Percentiles rank a stretch among this genome's conserved stretches.
These are phyloP conservation scores for Dendrolimus houi DNA, from an alignment of 2,888 invertebrate genomes.

Conservation along the genomic window DNA sequence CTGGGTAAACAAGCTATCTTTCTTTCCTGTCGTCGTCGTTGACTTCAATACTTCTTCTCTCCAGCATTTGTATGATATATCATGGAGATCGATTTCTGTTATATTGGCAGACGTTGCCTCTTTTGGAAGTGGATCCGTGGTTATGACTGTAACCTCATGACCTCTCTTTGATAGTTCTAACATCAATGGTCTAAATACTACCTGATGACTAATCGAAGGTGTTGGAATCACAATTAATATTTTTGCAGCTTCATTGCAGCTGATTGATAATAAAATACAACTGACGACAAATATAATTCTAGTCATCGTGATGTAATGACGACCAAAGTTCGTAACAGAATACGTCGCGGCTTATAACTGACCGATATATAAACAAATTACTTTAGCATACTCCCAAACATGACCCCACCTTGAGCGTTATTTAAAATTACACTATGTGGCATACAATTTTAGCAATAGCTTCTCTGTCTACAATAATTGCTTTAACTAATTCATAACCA, in stretches of 20 bases:
- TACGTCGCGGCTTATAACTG: too few species aligned
- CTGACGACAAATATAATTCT: neutral
- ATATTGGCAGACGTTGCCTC: slow-evolving; percentile 1
- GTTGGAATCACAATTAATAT: slow-evolving; percentile 43
- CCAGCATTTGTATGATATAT: slow-evolving; percentile 4
- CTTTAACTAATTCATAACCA: too few species aligned
- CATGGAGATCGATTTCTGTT: slow-evolving; percentile 6
- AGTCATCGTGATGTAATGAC: neutral
- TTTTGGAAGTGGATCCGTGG: slow-evolving; percentile 34
- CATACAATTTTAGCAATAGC: too few species aligned
- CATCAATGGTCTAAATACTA: slow-evolving; percentile 39
- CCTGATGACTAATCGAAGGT: slow-evolving; percentile 55
- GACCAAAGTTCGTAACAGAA: neutral
- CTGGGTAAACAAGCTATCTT: neutral
- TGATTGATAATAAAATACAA: neutral
- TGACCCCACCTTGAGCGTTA: too few species aligned
- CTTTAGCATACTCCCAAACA: too few species aligned
- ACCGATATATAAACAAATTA: too few species aligned
- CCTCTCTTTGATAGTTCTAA: slow-evolving; percentile 44
- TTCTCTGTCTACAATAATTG: too few species aligned
- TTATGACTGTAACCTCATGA: slow-evolving; percentile 48
- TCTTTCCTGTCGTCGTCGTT: neutral
- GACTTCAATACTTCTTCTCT: neutral
- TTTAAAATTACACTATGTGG: too few species aligned
- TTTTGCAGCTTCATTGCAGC: slow-evolving; percentile 20